Evolutionary conservation across 2,888 invertebrate species (phyloP), one percentile per base, ranked within the genome.

Genomic region (Cantharis nigra): DNA sequence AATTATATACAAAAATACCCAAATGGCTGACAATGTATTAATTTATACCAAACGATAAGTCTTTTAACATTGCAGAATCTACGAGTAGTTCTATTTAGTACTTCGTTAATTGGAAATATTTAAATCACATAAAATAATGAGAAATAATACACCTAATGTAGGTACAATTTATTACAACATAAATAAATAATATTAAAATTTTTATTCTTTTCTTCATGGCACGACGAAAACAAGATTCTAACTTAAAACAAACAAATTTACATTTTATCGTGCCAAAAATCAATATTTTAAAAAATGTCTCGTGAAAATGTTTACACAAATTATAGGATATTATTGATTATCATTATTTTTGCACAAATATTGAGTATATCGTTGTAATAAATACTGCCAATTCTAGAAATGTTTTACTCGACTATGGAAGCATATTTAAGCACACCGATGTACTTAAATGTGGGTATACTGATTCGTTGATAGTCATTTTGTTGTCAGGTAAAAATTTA

Each of bases 291-390:
- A 69, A 18, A 71, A 69, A 63, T 65, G 62, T 70, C 14, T 70
- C 64, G 74, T 33, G 70, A 62, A 74, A 74, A 70, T 62, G 33
- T 62, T 65, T 26, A 74, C 70, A 74, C 33, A 49, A 70, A 71
- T 70, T 70, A 77, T 70, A 78, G 72, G 75, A 67, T 75, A 75
- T 75, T 76, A 69, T 63, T 74, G 83, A 80, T 84, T 83, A 83
- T 84, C 69, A 83, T 83, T 80, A 70, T 70, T 82, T 81, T 81
- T 84, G 83, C 85, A 85, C 85, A 84, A 84, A 79, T 83, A 85
- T 78, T 84, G 85, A 86, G 83, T 86, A 86, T 84, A 85, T 86
- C 85, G 86, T 85, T 86, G 85, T 85, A 83, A 81, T 80, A 83
- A 81, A 82, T 82, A 79, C 72, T 79, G 81, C 69, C 69, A 67